Base-by-base conservation (phyloP, 1,140 invertebrate species). In the Geopemphigus sp. region DNA sequence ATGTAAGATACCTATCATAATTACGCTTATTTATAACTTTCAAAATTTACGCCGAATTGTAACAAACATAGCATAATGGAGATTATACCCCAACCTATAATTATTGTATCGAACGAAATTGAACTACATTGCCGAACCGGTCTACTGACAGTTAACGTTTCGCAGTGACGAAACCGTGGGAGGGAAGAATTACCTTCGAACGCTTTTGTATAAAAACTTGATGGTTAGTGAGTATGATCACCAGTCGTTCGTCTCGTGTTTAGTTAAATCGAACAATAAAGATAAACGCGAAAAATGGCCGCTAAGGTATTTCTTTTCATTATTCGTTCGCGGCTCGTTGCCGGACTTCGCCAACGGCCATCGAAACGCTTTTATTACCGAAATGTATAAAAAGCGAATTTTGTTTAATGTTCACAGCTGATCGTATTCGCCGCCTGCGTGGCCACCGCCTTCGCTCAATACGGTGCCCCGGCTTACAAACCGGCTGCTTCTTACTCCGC, bases 371-470 rank as follows among this genome's bases (percentile, higher is more conserved):
- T n/a, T n/a, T n/a, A n/a, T n/a, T n/a, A n/a, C n/a, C n/a, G n/a
- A n/a, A n/a, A n/a, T n/a, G n/a, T n/a, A n/a, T n/a, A n/a, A n/a
- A n/a, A n/a, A n/a, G n/a, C n/a, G n/a, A n/a, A n/a, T n/a, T n/a
- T n/a, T n/a, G n/a, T n/a, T n/a, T n/a, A n/a, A n/a, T n/a, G n/a
- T 66, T 45, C 45, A 45, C 32, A 66, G 63, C 14, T 66, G 11
- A 74, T 88, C 81, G 82, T 84, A 29, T 82, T 88, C 81, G 84
- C 85, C 80, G 84, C 85, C 54, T 81, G 87, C 32, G 83, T 88
- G 11, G 84, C 84, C 10, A 86, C 86, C 68, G 83, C 83, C n/a
- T 87, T 86, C 74, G 86, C 82, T 22, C 81, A 82, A 39, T 82
- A 82, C 81, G n/a, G 26, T 56, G 72, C 70, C 70, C 68, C 80